phyloP scores from a whole-genome alignment of 2,888 invertebrate species.

The Campoletis raptor region DNA sequence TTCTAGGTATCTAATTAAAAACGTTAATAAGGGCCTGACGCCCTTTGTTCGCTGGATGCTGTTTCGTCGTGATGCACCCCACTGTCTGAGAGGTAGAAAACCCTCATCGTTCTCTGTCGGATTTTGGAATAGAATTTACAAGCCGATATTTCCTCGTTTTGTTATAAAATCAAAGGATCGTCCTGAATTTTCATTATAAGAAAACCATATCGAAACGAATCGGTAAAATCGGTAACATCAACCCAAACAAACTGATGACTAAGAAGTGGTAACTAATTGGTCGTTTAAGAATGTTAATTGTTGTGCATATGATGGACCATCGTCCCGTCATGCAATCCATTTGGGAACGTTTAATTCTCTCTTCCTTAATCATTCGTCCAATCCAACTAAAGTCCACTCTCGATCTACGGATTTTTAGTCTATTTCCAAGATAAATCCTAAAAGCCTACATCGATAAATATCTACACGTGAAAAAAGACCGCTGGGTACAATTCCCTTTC shows the following conservation, averaged over 20 bases:
- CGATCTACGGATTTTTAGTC: not conserved
- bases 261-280: conserved; percentile 34
- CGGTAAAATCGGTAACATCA: not conserved
- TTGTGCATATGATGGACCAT: conserved; percentile 23
- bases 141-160: conserved; percentile 35
- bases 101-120: conserved; percentile 29
- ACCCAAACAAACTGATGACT: conserved; percentile 13
- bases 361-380: not conserved
- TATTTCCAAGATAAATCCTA: conserved; percentile 2
- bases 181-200: not conserved
- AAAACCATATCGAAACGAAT: conserved; percentile 29
- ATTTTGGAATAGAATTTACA: conserved; percentile 49
- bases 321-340: conserved; percentile 23
- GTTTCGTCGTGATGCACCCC: conserved; percentile 31
- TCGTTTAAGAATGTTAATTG: conserved; percentile 43
- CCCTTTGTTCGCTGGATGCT: conserved; percentile 41
- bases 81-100: conserved; percentile 1
- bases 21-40: conserved; percentile 60
- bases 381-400: not conserved
- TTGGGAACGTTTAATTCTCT: conserved; percentile 14
- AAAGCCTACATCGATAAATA: conserved; percentile 43
- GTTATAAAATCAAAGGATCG: conserved; percentile 20
- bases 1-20: conserved; percentile 64
- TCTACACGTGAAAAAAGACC: conserved; percentile 16
- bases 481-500: not conserved